Base-by-base conservation (phyloP, 2,113 vertebrate species). In the Elgaria multicarinata region DNA sequence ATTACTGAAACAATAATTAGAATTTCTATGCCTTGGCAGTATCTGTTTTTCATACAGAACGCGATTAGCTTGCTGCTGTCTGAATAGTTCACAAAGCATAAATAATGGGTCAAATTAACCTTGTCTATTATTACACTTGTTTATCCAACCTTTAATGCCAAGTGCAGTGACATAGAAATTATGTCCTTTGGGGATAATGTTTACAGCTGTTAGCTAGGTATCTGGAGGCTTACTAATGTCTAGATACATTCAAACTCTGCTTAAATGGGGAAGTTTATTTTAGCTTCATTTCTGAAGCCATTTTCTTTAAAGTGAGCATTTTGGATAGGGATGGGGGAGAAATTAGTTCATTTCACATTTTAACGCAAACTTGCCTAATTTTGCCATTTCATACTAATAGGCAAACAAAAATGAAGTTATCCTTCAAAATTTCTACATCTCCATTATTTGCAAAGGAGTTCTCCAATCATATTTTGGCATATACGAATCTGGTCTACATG, bases 101-200 rank as follows among this genome's bases (percentile, higher is more conserved):
- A 92, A 90, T 92, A 93, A 92, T 53, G 85, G 71, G 46, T 53
- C 13, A 89, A 84, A 90, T 91, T 87, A 92, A 74, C 82, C 83
- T 94, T 92, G 33, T 58, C 74, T 92, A 18, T 42, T 91, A 88
- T 92, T 94, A 50, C 50, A 84, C 72, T 85, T 81, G 89, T 86
- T 93, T 87, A 86, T 50, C 87, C 74, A 90, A 62, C 66, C 80
- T 44, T 93, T 91, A 81, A 44, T 53, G 80, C 53, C 80, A 85
- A 85, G 62, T 66, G 66, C 18, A 87, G 71, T 74, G 89, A 87
- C 53, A 64, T 0, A 75, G 82, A 90, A 93, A 93, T 79, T 67
- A 76, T 66, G 82, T 76, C 31, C 89, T 82, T 85, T 80, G 91
- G 86, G 72, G 83, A 71, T 87, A 91, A 58, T 86, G 31, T 89